phyloP scores from a whole-genome alignment of 2,888 invertebrate species.

The Hartigia nigra region DNA sequence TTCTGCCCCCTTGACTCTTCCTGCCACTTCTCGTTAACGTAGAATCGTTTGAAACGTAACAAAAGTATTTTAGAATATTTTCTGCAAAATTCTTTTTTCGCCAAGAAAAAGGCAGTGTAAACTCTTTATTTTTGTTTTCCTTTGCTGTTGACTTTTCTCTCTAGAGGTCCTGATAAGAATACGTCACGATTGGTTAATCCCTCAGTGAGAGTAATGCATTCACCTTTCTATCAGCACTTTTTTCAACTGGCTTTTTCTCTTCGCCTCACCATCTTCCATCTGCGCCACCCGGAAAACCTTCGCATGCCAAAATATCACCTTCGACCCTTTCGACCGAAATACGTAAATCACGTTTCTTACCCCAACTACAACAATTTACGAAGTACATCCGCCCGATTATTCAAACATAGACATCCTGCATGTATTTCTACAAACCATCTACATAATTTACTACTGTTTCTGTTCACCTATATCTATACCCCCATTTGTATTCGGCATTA shows the following conservation, averaged over 20 bases:
- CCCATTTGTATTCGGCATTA: conserved; percentile 57
- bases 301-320: not conserved
- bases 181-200: not conserved
- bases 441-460: conserved; percentile 49
- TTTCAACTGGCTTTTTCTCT: not conserved
- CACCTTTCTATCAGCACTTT: not conserved
- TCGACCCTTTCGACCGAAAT: conserved; percentile 6
- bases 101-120: not conserved
- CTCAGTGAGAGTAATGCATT: not conserved
- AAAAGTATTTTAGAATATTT: not conserved
- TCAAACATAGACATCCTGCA: conserved; percentile 33
- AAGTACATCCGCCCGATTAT: conserved; percentile 42
- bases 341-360: conserved; percentile 40
- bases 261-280: not conserved
- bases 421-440: conserved; percentile 35
- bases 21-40: not conserved
- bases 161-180: not conserved
- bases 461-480: conserved; percentile 41
- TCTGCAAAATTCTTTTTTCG: not conserved
- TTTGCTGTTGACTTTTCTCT: not conserved
- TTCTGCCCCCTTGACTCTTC: not conserved
- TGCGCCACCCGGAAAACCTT: not conserved
- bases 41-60: not conserved
- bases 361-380: conserved; percentile 41
- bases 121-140: not conserved